Evolutionary conservation across 1,140 invertebrate species (phyloP).

Genomic region (Bicyclus anynana): DNA sequence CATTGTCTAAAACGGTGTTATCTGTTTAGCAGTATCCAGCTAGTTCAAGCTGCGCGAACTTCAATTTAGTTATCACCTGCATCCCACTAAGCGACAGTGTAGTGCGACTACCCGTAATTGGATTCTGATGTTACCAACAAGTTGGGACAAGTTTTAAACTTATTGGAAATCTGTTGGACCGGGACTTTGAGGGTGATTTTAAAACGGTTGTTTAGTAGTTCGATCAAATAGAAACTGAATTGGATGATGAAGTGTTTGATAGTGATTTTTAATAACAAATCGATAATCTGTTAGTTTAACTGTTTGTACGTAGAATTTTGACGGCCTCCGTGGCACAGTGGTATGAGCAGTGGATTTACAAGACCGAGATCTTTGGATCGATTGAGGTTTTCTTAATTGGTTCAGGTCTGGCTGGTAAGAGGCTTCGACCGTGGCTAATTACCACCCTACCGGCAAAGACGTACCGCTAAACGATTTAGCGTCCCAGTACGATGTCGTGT

Average conservation of each 20-base stretch:
- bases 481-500: too few relatives aligned
- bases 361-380: too few relatives aligned
- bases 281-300: too few relatives aligned
- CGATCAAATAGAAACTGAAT: neutral
- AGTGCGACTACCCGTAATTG: neutral
- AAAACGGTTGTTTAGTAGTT: neutral
- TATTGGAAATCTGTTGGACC: conserved; percentile 1
- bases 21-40: neutral
- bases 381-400: too few relatives aligned
- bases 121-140: neutral
- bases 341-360: too few relatives aligned
- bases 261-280: too few relatives aligned
- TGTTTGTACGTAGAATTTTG: too few relatives aligned
- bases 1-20: neutral
- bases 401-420: too few relatives aligned
- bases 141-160: conserved; percentile 1
- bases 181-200: neutral
- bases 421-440: too few relatives aligned
- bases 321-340: too few relatives aligned
- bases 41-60: neutral
- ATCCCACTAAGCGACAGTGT: neutral
- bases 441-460: too few relatives aligned
- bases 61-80: neutral
- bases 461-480: too few relatives aligned
- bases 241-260: neutral